Percentiles rank a stretch among this genome's conserved stretches.
These are phyloP conservation scores for Globia sparganii DNA, from an alignment of 2,888 invertebrate species.

Conservation along the genomic window DNA sequence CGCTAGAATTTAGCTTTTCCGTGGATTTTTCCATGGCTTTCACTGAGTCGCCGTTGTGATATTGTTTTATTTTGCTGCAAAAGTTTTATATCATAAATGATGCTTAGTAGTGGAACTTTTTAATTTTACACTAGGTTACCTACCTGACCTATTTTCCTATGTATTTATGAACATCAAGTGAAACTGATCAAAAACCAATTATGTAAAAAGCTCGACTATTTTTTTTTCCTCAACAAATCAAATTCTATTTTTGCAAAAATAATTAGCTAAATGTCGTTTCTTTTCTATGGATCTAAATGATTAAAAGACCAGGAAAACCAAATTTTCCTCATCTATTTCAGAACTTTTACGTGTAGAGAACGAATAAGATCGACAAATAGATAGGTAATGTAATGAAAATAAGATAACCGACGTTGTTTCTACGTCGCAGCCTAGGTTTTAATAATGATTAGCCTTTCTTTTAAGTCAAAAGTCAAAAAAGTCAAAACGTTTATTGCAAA, in stretches of 20 bases:
- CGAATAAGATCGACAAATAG: background rate
- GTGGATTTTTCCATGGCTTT: slow-evolving; percentile 37
- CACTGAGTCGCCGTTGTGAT: slow-evolving; percentile 37
- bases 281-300: background rate
- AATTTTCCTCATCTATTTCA: slow-evolving; percentile 5
- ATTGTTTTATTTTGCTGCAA: slow-evolving; percentile 40
- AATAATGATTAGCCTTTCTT: too few species aligned
- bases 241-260: background rate
- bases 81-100: slow-evolving; percentile 45
- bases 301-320: background rate
- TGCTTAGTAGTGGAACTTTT: slow-evolving; percentile 15
- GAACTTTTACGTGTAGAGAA: background rate
- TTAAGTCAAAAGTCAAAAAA: too few species aligned
- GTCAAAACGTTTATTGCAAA: too few species aligned
- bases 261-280: background rate
- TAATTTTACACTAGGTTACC: background rate
- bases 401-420: background rate
- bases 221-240: background rate
- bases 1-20: slow-evolving; percentile 39
- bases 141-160: background rate
- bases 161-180: background rate
- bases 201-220: background rate
- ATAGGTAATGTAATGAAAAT: slow-evolving; percentile 14
- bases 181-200: background rate
- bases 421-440: background rate